Evolutionary conservation across 2,113 vertebrate species (phyloP).

Genomic region (Acanthochromis polyacanthus): DNA sequence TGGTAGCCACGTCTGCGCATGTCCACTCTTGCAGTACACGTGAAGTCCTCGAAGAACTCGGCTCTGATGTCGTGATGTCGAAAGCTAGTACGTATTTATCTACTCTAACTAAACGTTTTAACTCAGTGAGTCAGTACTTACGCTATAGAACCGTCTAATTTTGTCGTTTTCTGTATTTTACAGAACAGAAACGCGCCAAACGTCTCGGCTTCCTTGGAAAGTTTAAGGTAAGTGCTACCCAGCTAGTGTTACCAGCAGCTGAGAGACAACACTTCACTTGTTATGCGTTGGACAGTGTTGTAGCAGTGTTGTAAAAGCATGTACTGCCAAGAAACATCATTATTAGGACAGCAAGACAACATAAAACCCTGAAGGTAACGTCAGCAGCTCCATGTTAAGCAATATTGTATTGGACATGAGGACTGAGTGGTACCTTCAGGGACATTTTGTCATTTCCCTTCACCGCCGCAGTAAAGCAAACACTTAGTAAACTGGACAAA

Average conservation of each 20-base stretch:
- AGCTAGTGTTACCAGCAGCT: constrained; percentile 1
- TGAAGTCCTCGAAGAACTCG: constrained; percentile 32
- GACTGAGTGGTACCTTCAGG: too few relatives aligned
- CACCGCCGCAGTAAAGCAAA: not conserved
- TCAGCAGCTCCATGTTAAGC: not conserved
- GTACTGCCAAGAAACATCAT: too few relatives aligned
- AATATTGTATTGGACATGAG: too few relatives aligned
- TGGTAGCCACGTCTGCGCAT: constrained; percentile 14
- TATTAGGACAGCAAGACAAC: too few relatives aligned
- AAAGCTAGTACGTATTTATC: constrained; percentile 81
- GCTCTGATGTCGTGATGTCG: constrained; percentile 68
- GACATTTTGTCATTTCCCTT: not conserved
- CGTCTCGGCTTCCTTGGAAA: constrained; percentile 76
- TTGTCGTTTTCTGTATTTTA: constrained; percentile 28
- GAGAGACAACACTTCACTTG: not conserved
- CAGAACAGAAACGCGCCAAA: constrained; percentile 85
- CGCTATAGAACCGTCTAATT: not conserved
- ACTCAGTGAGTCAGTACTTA: not conserved
- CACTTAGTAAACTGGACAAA: not conserved
- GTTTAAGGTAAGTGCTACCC: constrained; percentile 60
- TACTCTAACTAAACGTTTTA: rapidly evolving
- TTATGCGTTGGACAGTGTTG: not conserved
- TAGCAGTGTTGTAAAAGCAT: not conserved
- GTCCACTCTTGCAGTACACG: constrained; percentile 42
- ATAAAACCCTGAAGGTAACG: too few relatives aligned